Conservation (phyloP, 2,888 invertebrate species). For the Drosophila barbarae region DNA sequence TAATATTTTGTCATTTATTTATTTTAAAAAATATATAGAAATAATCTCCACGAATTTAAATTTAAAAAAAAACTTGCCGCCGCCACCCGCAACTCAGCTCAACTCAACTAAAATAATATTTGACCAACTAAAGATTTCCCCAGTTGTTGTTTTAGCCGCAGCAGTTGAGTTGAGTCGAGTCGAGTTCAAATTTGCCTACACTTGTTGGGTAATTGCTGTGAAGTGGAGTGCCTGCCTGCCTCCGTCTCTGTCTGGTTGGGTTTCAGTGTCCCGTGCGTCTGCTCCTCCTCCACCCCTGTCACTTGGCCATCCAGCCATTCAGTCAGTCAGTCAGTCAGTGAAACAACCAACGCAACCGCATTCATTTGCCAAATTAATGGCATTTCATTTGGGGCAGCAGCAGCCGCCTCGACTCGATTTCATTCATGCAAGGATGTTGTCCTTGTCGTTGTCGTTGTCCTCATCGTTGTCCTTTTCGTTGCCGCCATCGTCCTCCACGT, state of each 20-base stretch:
- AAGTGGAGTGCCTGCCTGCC: conserved; percentile 54
- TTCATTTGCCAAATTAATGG: conserved; percentile 76
- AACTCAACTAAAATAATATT: conserved; percentile 31
- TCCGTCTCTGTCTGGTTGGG: conserved; percentile 16
- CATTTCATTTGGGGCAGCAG: conserved; percentile 70
- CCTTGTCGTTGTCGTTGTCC: conserved; percentile 34
- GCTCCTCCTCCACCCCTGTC: conserved; percentile 1
- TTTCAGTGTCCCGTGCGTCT: conserved; percentile 1
- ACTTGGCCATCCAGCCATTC: conserved; percentile 16
- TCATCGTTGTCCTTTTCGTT: conserved; percentile 43
- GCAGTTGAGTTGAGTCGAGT: conserved; percentile 18
- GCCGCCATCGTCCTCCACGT: conserved; percentile 33
- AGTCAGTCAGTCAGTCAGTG: conserved; percentile 29
- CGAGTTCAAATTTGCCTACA: conserved; percentile 64
- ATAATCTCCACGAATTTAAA: not conserved
- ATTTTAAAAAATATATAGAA: no score
- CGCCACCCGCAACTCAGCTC: not conserved
- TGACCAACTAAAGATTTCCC: conserved; percentile 39
- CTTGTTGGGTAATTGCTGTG: conserved; percentile 71
- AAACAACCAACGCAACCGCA: conserved; percentile 60
- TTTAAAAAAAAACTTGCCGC: not conserved
- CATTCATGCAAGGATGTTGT: conserved; percentile 73
- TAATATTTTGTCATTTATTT: no score
- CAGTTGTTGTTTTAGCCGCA: conserved; percentile 37
- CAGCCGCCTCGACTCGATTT: conserved; percentile 42